phyloP scores from a whole-genome alignment of 1,140 invertebrate genomes.

The Listronotus oregonensis region DNA sequence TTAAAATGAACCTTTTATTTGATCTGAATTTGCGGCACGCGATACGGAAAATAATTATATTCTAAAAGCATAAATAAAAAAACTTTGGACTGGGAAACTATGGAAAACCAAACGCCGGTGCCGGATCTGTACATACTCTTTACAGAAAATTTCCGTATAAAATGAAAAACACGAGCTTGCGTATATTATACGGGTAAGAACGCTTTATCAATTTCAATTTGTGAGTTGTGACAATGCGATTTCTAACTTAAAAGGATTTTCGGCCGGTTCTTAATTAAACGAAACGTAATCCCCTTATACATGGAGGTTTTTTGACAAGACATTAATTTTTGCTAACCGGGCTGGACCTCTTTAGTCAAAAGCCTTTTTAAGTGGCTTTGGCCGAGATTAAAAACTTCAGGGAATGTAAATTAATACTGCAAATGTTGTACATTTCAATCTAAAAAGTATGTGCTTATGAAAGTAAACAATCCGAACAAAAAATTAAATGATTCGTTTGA shows the following conservation, averaged over 20 bases:
- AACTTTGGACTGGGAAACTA: too few species aligned
- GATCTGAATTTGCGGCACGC: too few species aligned
- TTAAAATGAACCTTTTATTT: too few species aligned
- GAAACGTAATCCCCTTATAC: constrained; percentile 12
- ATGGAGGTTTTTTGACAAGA: constrained; percentile 12
- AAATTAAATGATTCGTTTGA: too few species aligned
- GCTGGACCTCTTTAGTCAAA: constrained; percentile 14
- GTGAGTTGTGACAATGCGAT: constrained; percentile 11
- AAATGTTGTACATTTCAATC: neutral
- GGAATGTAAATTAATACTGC: constrained; percentile 1
- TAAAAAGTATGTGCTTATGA: too few species aligned
- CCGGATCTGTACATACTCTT: neutral
- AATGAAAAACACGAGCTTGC: constrained; percentile 7
- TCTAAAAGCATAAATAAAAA: too few species aligned
- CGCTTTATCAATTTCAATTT: constrained; percentile 16
- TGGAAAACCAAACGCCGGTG: too few species aligned
- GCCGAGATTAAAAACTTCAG: constrained; percentile 2
- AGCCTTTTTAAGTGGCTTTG: constrained; percentile 12
- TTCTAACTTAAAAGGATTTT: constrained; percentile 10
- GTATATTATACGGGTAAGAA: constrained; percentile 14
- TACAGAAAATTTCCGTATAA: neutral
- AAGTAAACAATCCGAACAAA: too few species aligned
- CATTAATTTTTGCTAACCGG: constrained; percentile 14
- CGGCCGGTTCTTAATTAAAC: constrained; percentile 13
- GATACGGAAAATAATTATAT: too few species aligned